These are phyloP conservation scores for Tragelaphus scriptus DNA, from an alignment of 2,113 vertebrate genomes.

Conservation along the genomic window DNA sequence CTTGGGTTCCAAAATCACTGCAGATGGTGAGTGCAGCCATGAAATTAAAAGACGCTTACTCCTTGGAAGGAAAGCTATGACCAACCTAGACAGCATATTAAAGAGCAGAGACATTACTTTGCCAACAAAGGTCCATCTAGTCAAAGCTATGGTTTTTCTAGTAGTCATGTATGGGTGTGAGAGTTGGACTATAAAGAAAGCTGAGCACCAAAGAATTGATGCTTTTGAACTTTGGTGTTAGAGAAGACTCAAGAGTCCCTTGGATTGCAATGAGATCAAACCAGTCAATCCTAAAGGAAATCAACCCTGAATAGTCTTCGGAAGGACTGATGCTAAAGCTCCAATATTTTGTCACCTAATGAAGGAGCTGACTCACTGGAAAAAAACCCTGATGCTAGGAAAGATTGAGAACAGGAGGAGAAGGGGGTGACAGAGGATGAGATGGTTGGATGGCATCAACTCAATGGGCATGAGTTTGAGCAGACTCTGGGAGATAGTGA, in stretches of 20 bases:
- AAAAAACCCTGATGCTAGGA: not conserved
- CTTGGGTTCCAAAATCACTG: not conserved
- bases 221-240: not conserved
- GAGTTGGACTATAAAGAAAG: not conserved
- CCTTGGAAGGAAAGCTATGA: not conserved
- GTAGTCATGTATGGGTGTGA: not conserved
- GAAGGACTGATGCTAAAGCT: not conserved
- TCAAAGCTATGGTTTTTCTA: not conserved
- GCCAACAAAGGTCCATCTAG: not conserved
- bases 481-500: not conserved
- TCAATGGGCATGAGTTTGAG: not conserved
- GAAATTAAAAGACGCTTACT: not conserved
- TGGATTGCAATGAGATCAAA: not conserved
- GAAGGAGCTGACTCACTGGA: not conserved
- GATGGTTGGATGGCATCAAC: not conserved
- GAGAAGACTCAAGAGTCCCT: not conserved
- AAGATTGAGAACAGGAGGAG: not conserved
- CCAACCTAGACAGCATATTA: not conserved
- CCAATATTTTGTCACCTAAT: not conserved
- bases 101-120: not conserved
- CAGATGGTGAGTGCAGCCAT: not conserved
- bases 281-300: not conserved
- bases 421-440: not conserved
- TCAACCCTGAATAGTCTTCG: not conserved
- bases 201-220: not conserved